Conservation (phyloP, 2,113 vertebrate species). For the Prochilodus magdalenae region DNA sequence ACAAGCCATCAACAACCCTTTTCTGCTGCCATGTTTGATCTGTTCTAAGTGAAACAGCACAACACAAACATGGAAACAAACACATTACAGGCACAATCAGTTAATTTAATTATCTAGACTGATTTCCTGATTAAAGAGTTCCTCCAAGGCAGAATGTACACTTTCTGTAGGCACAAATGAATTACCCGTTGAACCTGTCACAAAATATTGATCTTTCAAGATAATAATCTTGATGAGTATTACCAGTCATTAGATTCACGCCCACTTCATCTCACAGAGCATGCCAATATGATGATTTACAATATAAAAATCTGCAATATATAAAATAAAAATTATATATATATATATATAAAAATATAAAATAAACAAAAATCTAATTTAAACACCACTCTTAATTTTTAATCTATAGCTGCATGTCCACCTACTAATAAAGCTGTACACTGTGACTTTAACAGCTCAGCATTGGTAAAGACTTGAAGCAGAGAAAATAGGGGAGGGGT, state of each 20-base stretch:
- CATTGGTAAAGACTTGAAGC: not conserved
- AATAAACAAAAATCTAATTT: not conserved
- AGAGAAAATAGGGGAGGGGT: not conserved
- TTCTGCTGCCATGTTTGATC: conserved; percentile 11
- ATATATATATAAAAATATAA: too few relatives aligned
- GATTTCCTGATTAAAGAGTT: not conserved
- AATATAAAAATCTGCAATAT: too few relatives aligned
- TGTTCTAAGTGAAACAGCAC: not conserved
- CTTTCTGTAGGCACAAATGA: not conserved
- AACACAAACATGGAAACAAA: not conserved
- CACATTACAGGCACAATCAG: not conserved
- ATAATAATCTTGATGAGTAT: not conserved
- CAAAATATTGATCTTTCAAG: not conserved
- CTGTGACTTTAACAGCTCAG: not conserved
- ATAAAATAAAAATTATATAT: too few relatives aligned
- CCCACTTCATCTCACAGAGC: not conserved
- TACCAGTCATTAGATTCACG: not conserved
- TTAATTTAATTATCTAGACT: not conserved
- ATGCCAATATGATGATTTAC: not conserved
- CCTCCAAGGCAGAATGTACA: not conserved
- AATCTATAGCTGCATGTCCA: not conserved
- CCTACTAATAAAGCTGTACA: not conserved
- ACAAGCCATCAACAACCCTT: conserved; percentile 25
- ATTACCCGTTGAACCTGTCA: not conserved
- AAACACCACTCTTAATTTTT: not conserved